Conservation (phyloP, 2,797 vertebrate species). For the Mycteria americana region DNA sequence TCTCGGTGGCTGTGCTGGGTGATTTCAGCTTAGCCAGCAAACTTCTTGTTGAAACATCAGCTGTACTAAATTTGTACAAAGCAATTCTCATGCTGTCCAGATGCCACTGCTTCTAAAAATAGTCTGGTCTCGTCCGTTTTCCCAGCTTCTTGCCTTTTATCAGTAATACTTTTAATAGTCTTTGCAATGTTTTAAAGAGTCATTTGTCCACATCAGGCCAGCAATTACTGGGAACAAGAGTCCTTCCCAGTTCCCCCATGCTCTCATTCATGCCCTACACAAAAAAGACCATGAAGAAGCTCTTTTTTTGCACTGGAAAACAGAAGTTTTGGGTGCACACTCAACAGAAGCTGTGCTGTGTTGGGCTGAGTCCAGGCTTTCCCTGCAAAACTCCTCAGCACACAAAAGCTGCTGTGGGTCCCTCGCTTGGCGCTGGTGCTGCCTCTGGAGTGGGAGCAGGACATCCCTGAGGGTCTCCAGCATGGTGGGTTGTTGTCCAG, state of each 20-base stretch:
- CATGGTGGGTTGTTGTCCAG: not conserved
- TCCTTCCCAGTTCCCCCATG: not conserved
- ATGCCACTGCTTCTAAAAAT: slow-evolving; percentile 57
- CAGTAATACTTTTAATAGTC: not conserved
- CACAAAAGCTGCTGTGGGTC: not conserved
- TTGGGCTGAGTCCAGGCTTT: not conserved
- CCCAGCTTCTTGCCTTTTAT: slow-evolving; percentile 43
- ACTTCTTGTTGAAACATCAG: slow-evolving; percentile 6
- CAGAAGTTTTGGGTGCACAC: not conserved
- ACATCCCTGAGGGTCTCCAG: not conserved
- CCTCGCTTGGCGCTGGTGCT: not conserved
- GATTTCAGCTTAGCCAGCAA: slow-evolving; percentile 11
- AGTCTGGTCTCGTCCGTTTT: not conserved
- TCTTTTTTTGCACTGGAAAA: not conserved
- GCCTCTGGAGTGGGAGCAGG: not conserved
- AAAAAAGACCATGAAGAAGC: not conserved
- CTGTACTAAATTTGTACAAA: slow-evolving; percentile 35
- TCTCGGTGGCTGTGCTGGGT: not conserved
- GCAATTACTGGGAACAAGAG: not conserved
- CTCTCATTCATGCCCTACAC: not conserved
- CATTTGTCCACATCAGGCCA: not conserved
- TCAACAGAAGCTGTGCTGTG: not conserved
- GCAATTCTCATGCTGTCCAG: slow-evolving; percentile 51
- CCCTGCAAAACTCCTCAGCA: not conserved
- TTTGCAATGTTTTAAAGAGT: not conserved